Conservation (phyloP, 1,140 invertebrate species). For the Chironomus striatipennis region DNA sequence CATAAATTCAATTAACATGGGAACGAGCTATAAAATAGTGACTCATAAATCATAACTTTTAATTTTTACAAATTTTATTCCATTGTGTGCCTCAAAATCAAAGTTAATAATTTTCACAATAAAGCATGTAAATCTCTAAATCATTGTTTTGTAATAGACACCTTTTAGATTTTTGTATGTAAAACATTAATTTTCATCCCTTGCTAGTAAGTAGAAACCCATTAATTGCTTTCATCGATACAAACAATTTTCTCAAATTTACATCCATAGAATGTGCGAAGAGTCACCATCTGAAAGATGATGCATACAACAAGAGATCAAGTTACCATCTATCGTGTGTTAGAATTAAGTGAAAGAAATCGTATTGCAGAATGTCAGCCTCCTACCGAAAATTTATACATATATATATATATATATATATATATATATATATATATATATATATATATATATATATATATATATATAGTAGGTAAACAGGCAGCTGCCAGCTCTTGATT, state of each 20-base stretch:
- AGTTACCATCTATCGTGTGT: not conserved
- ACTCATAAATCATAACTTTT: no score
- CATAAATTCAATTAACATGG: no score
- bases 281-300: not conserved
- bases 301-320: not conserved
- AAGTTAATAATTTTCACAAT: no score
- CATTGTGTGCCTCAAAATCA: no score
- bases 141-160: no score
- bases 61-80: no score
- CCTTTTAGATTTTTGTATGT: no score
- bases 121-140: no score
- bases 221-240: not conserved
- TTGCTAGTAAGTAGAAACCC: not conserved
- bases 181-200: not conserved
- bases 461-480: not conserved
- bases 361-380: constrained; percentile 3
- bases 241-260: not conserved
- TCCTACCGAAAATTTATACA: not conserved
- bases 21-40: no score
- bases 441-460: not conserved
- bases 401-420: not conserved
- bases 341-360: no score
- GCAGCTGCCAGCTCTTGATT: not conserved
- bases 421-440: not conserved
- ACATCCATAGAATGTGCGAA: not conserved